Evolutionary conservation across 1,140 invertebrate genomes (phyloP).

Genomic region (Drosophila subobscura): DNA sequence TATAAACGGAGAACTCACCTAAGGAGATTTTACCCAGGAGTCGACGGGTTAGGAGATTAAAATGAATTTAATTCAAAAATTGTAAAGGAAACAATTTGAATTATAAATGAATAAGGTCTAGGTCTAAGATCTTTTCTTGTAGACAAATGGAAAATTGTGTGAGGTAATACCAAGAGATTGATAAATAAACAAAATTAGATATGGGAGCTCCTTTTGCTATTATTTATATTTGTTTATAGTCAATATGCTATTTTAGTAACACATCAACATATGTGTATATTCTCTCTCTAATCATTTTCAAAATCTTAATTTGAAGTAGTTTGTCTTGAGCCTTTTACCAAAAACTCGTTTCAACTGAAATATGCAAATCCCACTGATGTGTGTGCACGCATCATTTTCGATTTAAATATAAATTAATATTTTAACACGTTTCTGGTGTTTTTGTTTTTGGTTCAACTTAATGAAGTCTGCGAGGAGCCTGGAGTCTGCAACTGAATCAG

Average conservation of each 20-base stretch:
- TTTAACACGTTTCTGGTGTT: constrained; percentile 62
- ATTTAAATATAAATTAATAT: constrained; percentile 78
- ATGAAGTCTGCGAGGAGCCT: constrained; percentile 58
- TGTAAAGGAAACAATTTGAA: too few relatives aligned
- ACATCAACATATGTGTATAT: too few relatives aligned
- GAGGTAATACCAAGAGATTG: too few relatives aligned
- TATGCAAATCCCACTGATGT: constrained; percentile 49
- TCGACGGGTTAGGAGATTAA: too few relatives aligned
- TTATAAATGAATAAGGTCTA: too few relatives aligned
- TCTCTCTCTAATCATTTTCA: neutral
- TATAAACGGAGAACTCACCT: constrained; percentile 3
- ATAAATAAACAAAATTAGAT: too few relatives aligned
- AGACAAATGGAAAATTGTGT: too few relatives aligned
- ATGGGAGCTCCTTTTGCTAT: too few relatives aligned
- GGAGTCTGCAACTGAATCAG: constrained; percentile 40
- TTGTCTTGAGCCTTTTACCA: constrained; percentile 12
- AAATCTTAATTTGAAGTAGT: constrained; percentile 17
- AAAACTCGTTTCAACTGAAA: constrained; percentile 26
- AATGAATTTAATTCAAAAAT: too few relatives aligned
- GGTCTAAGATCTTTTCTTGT: too few relatives aligned
- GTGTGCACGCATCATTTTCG: constrained; percentile 56
- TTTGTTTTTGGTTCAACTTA: constrained; percentile 37
- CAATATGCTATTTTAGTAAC: too few relatives aligned
- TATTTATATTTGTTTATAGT: too few relatives aligned
- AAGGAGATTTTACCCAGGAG: neutral